Percentiles rank a stretch among this genome's conserved stretches.
Conservation (phyloP, 2,888 invertebrate species). For the Apamea epomidion region DNA sequence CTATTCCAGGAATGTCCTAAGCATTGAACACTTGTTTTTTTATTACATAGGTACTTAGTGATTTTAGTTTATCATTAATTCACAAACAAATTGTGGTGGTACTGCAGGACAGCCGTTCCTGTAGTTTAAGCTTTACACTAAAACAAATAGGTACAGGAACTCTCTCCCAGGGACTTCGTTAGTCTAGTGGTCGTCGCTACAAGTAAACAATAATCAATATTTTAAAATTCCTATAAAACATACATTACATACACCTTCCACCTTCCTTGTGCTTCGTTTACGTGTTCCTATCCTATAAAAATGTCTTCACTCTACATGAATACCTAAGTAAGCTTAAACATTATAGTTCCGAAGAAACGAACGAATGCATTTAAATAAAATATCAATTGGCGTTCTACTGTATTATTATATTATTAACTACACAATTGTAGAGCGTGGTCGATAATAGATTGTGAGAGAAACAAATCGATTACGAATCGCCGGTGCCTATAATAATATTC, state of each 20-base stretch:
- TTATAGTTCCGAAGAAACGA: not conserved
- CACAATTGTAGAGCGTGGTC: not conserved
- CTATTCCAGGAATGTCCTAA: slow-evolving; percentile 23
- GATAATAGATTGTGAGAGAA: slow-evolving; percentile 26
- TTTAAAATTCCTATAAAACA: not conserved
- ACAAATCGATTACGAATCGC: slow-evolving; percentile 35
- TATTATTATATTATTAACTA: slow-evolving; percentile 4
- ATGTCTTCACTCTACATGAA: not conserved
- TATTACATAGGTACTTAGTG: not conserved
- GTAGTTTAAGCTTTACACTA: not conserved
- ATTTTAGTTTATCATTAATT: not conserved
- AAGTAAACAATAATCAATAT: not conserved
- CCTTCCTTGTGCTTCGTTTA: not conserved
- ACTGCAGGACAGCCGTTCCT: not conserved
- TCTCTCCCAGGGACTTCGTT: not conserved
- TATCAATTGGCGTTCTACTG: slow-evolving; percentile 6
- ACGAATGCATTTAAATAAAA: slow-evolving; percentile 8
- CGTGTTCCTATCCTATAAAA: not conserved
- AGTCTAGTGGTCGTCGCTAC: not conserved
- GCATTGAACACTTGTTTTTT: slow-evolving; percentile 6
- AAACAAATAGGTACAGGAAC: not conserved
- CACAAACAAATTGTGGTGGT: not conserved
- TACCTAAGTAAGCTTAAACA: not conserved
- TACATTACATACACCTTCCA: too few relatives aligned
- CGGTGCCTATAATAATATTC: slow-evolving; percentile 50